A percentile compares a stretch with the other conserved stretches of the same genome.
Evolutionary conservation across 1,140 invertebrate genomes (phyloP).

Genomic region (Nylanderia fulva): DNA sequence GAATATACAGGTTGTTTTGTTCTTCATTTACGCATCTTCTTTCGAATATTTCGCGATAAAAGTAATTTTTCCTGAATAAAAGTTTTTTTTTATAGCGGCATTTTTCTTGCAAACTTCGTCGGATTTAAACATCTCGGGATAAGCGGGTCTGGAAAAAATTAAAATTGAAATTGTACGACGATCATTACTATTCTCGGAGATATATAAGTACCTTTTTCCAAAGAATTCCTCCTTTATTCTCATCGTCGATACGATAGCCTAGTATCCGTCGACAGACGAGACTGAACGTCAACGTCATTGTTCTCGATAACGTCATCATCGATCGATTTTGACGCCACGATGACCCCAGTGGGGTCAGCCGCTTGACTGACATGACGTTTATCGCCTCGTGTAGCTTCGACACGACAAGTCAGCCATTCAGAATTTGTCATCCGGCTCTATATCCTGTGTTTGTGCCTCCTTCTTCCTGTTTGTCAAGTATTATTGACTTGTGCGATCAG

Average conservation of each 20-base stretch:
- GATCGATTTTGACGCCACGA: conserved; percentile 63
- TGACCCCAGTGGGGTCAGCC: conserved; percentile 59
- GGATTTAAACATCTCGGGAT: not conserved
- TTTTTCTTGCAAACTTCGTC: conserved; percentile 12
- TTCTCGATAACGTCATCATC: conserved; percentile 62
- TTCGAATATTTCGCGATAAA: conserved; percentile 23
- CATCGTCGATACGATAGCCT: conserved; percentile 30
- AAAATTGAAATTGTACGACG: conserved; percentile 14
- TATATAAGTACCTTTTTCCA: not conserved
- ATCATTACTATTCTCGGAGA: not conserved
- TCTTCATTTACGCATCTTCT: conserved; percentile 7
- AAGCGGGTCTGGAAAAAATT: conserved; percentile 4
- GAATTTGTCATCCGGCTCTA: conserved; percentile 58
- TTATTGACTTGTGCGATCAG: conserved; percentile 14
- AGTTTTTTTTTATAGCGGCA: conserved; percentile 13
- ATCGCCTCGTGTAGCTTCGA: conserved; percentile 66
- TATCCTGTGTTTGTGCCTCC: conserved; percentile 38
- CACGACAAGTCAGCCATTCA: conserved; percentile 68
- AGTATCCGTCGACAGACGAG: conserved; percentile 42
- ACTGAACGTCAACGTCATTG: conserved; percentile 66
- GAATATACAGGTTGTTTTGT: not conserved
- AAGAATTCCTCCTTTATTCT: not conserved
- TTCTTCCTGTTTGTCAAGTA: not conserved
- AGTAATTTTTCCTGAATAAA: conserved; percentile 28
- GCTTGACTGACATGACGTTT: conserved; percentile 73